Percentiles rank a stretch among this genome's conserved stretches.
These are phyloP conservation scores for Megaptera novaeangliae DNA, from an alignment of 2,113 vertebrate species.

Conservation along the genomic window DNA sequence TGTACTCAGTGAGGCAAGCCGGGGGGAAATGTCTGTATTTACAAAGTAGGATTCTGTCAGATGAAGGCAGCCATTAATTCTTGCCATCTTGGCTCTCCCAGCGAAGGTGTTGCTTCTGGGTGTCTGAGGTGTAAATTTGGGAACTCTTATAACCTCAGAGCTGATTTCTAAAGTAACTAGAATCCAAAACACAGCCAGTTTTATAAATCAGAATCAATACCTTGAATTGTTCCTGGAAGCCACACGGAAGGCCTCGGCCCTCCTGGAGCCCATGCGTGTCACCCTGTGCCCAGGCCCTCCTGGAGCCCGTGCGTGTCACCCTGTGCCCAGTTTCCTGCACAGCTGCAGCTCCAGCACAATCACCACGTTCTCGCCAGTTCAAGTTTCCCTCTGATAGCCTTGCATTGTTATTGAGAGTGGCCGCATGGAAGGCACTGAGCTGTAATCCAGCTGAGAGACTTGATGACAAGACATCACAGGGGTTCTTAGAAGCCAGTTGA, in stretches of 20 bases:
- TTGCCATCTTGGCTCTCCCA: not conserved
- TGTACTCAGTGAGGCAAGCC: not conserved
- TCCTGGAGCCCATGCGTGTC: not conserved
- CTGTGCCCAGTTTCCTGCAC: slow-evolving; percentile 28
- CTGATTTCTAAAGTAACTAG: slow-evolving; percentile 64
- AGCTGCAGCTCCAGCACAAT: not conserved
- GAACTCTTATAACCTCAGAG: slow-evolving; percentile 4
- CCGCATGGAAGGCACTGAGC: not conserved
- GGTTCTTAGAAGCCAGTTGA: not conserved
- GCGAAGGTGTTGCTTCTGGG: not conserved
- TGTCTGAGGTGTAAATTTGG: slow-evolving; percentile 34
- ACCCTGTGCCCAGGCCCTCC: not conserved
- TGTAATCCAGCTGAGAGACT: not conserved
- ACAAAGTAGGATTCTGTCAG: not conserved
- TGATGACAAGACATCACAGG: not conserved
- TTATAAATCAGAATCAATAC: slow-evolving; percentile 59
- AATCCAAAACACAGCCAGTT: slow-evolving; percentile 52
- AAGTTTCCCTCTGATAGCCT: slow-evolving; percentile 5
- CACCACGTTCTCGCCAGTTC: slow-evolving; percentile 9
- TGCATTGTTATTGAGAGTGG: not conserved
- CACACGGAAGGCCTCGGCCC: not conserved
- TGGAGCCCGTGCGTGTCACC: slow-evolving; percentile 2
- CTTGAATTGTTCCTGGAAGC: slow-evolving; percentile 43
- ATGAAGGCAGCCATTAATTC: not conserved
- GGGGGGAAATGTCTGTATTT: not conserved